A percentile compares a stretch with the other conserved stretches of the same genome.
Conservation (phyloP, 1,140 invertebrate genomes). For the Mycetomoellerius zeteki region DNA sequence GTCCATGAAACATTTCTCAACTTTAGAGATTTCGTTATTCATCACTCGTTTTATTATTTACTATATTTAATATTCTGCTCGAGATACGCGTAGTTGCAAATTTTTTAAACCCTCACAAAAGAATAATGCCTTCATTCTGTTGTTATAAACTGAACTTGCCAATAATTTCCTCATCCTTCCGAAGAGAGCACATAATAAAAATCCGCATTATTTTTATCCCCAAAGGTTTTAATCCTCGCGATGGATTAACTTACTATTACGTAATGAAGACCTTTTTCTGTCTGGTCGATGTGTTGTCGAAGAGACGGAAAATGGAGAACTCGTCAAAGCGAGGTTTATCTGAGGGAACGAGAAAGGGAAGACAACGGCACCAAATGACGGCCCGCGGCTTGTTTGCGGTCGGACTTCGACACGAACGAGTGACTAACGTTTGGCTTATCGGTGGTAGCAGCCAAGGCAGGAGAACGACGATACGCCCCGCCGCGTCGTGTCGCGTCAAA, state of each 20-base stretch:
- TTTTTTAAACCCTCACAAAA: background rate
- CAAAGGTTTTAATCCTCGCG: slow-evolving; percentile 22
- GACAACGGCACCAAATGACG: slow-evolving; percentile 57
- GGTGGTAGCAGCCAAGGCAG: slow-evolving; percentile 22
- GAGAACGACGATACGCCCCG: background rate
- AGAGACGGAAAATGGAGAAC: background rate
- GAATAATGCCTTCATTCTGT: background rate
- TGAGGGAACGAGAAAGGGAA: slow-evolving; percentile 8
- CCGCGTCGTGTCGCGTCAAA: background rate
- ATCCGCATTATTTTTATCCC: background rate
- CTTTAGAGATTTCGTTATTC: slow-evolving; percentile 15
- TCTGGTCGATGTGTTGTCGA: background rate
- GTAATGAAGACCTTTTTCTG: background rate
- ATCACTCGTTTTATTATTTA: background rate
- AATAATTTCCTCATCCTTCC: background rate
- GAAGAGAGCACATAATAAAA: background rate
- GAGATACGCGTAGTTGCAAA: no score
- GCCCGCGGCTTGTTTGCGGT: slow-evolving; percentile 58
- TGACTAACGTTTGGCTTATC: slow-evolving; percentile 60
- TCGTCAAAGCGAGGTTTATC: slow-evolving; percentile 45
- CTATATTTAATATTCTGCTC: background rate
- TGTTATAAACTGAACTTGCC: background rate
- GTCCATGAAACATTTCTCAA: background rate
- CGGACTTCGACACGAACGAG: slow-evolving; percentile 41
- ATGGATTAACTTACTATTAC: slow-evolving; percentile 18